phyloP scores from a whole-genome alignment of 2,113 vertebrate genomes.

The Ceyx melanurus region DNA sequence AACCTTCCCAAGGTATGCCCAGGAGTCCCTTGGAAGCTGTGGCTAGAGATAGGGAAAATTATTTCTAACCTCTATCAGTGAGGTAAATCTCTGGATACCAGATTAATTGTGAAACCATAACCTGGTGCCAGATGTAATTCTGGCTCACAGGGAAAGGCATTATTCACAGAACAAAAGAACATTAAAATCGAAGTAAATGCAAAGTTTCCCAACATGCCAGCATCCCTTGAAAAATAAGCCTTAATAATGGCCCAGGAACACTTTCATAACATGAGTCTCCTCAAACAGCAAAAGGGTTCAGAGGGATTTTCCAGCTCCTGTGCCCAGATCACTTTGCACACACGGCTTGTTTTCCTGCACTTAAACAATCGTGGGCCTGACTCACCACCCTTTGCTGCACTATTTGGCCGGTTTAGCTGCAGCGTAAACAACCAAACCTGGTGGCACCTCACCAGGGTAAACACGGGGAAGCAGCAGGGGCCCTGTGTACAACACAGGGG shows the following conservation, averaged over 20 bases:
- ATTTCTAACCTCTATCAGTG: background rate
- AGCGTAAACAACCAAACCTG: background rate
- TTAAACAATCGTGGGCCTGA: constrained; percentile 23
- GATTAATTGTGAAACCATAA: background rate
- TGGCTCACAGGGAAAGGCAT: background rate
- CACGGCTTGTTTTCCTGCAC: constrained; percentile 38
- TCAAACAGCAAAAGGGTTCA: background rate
- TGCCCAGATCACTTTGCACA: constrained; percentile 41
- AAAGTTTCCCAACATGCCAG: background rate
- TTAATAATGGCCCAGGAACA: background rate
- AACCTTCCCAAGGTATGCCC: background rate
- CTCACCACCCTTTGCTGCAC: background rate
- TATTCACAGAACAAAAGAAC: constrained; percentile 32
- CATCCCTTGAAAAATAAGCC: constrained; percentile 35
- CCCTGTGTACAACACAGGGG: background rate
- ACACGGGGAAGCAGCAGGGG: background rate
- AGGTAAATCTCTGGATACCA: background rate
- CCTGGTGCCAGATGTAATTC: background rate
- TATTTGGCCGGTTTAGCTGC: background rate
- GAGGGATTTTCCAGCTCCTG: background rate
- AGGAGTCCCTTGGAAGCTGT: background rate
- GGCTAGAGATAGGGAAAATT: background rate
- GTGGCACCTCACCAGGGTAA: constrained; percentile 7
- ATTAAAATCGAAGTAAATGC: background rate
- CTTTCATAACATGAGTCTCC: background rate